Percentiles rank a stretch among this genome's conserved stretches.
phyloP scores from a whole-genome alignment of 1,140 invertebrate genomes.

The Drosophila kurseongensis region DNA sequence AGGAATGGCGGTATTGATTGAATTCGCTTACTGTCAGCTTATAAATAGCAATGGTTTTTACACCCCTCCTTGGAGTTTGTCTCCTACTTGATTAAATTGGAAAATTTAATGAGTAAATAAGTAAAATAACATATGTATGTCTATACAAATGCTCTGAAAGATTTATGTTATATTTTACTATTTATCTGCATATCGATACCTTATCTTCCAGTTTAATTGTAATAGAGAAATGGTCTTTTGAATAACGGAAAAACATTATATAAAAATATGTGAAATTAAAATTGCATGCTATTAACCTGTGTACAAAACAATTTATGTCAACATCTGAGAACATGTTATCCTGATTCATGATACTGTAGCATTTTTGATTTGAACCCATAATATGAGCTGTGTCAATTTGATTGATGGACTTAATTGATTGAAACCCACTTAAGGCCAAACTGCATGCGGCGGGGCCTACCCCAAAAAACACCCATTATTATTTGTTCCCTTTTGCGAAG shows the following conservation, averaged over 20 bases:
- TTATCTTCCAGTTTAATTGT: too few species aligned
- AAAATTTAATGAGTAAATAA: conserved; percentile 4
- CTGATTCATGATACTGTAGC: background rate
- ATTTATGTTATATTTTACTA: too few species aligned
- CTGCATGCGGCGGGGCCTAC: conserved; percentile 4
- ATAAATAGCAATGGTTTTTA: conserved; percentile 24
- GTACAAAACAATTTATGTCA: too few species aligned
- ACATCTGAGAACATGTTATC: background rate
- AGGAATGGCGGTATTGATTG: conserved; percentile 28
- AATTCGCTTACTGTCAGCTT: conserved; percentile 8
- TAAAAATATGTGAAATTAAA: too few species aligned
- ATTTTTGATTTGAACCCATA: too few species aligned
- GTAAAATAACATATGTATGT: too few species aligned
- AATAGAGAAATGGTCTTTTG: too few species aligned
- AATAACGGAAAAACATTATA: too few species aligned
- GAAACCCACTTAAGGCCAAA: conserved; percentile 22
- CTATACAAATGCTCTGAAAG: too few species aligned
- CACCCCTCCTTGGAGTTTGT: background rate
- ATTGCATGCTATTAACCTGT: too few species aligned
- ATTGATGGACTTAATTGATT: conserved; percentile 31
- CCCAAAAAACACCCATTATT: conserved; percentile 23
- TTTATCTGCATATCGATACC: too few species aligned
- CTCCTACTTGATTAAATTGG: conserved; percentile 22
- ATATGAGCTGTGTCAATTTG: conserved; percentile 22
- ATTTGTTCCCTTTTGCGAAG: conserved; percentile 8